Evolutionary conservation across 1,140 invertebrate species (phyloP), one percentile per base, ranked within the genome.

Genomic region (Zaprionus tsacasi): DNA sequence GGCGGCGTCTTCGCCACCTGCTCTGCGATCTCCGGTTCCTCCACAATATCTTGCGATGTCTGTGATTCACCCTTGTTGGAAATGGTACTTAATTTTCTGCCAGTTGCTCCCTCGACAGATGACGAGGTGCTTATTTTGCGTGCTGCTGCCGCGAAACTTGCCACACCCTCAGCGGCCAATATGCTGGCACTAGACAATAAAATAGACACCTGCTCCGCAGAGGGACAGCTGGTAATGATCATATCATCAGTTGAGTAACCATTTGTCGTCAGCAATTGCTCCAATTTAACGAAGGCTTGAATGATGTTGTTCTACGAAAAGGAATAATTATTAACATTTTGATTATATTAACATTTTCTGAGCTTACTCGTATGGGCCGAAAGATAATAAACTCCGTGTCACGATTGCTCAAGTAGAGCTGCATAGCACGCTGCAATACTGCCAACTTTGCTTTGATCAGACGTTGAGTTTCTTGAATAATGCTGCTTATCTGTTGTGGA

Each of bases 341-440:
- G 2, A 35, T 35, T 35, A 4, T 7, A 35, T 10, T 8, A 0
- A 35, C 6, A 8, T 8, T 35, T 35, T 35, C 1, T 8, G 7
- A 1, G 93, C 93, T 93, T 93, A 97, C 96, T 91, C 97, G 96
- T 36, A 99, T 97, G 6, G 98, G 98, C 65, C 98, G 95, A 82
- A 99, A 99, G 1, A 99, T 94, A 91, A 99, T 99, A 81, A 97
- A 98, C 92, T 99, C 98, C 0, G 98, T 99, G 93, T 99, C 98
- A 76, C 96, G 95, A 93, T 99, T 99, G n/a, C 98, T 97, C 15
- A 99, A 93, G 93, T 99, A 99, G 0, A 99, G 94, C 78, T 98
- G 96, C 97, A 99, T 98, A 6, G 96, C 96, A 1, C 96, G 94
- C 81, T 98, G 97, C 4, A 99, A 93, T 4, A 94, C 94, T 0